Evolutionary conservation across 2,888 invertebrate genomes (phyloP).

Genomic region (Siphlonurus alternatus): DNA sequence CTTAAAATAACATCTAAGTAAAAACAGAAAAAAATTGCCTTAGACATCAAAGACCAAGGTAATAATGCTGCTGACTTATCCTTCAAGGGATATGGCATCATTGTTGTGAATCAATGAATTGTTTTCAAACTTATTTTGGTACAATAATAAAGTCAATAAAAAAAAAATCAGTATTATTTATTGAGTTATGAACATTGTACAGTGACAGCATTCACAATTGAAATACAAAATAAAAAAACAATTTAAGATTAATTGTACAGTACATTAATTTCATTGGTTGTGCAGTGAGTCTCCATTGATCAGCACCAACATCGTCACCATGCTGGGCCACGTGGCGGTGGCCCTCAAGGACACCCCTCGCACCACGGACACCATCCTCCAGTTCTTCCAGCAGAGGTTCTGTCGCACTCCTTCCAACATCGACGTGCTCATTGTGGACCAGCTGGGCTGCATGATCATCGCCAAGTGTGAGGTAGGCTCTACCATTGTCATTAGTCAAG

Average conservation of each 20-base stretch:
- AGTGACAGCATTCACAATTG: not conserved
- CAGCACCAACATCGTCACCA: constrained; percentile 91
- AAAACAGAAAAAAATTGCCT: no score
- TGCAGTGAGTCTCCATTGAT: constrained; percentile 78
- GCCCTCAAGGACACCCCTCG: constrained; percentile 83
- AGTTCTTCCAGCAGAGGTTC: constrained; percentile 90
- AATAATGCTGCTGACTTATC: no score
- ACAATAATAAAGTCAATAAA: not conserved
- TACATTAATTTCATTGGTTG: constrained; percentile 19
- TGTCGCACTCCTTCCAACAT: constrained; percentile 84
- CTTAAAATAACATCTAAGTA: no score
- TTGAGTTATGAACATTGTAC: not conserved
- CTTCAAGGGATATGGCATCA: no score
- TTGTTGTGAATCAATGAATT: not conserved
- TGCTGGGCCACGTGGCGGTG: constrained; percentile 93
- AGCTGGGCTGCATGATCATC: constrained; percentile 94
- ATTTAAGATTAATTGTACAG: not conserved
- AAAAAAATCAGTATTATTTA: not conserved
- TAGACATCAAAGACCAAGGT: no score
- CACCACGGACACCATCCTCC: constrained; percentile 86
- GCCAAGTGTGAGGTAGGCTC: constrained; percentile 72
- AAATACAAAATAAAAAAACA: not conserved
- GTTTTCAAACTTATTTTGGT: not conserved
- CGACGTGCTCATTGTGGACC: constrained; percentile 90
- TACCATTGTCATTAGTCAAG: not conserved